Evolutionary conservation across 2,113 vertebrate species (phyloP), one percentile per base, ranked within the genome.

Genomic region (Spheniscus mendiculus): DNA sequence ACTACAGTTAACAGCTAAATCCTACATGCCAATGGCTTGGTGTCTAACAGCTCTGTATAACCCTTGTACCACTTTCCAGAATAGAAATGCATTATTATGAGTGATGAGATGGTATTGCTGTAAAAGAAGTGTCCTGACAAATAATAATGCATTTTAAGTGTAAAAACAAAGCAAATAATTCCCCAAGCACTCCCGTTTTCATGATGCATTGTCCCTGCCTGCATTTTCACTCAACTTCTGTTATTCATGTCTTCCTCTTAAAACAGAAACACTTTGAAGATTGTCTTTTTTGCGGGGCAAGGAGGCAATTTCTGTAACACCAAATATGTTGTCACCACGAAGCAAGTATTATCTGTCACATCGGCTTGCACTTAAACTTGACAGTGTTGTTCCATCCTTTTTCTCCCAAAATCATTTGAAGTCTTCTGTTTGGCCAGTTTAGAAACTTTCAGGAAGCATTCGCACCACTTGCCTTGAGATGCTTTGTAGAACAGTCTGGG

Each of bases 401-500:
- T 79, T 61, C 62, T 82, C 17, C 29, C 13, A 4, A 69, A 18
- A 69, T 34, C 2, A 36, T 67, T 82, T 10, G 8, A 72, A 69
- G 25, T 61, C 49, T 94, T 76, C 32, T 67, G 5, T 44, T 86
- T 47, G 15, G 44, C 45, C 30, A 42, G 7, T 55, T 92, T 8
- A 44, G 42, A 93, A 86, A 65, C 42, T 82, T 59, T 16, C 6
- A 8, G 52, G 63, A 71, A 59, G 15, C 11, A 15, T 63, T 84
- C 0, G 0, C 1, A 2, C 11, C 14, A 2, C 14, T 50, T 81
- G 13, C 20, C 18, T 74, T 63, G 47, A 63, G 69, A 10, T 58
- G 10, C n/a, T 89, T 70, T 58, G 49, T 89, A 14, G 29, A 74
- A 25, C 15, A 63, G 6, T 34, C 65, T 61, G 61, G 11, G 52